These are phyloP conservation scores for Rhynchopsitta pachyrhyncha DNA, from an alignment of 2,113 vertebrate species.

Conservation along the genomic window DNA sequence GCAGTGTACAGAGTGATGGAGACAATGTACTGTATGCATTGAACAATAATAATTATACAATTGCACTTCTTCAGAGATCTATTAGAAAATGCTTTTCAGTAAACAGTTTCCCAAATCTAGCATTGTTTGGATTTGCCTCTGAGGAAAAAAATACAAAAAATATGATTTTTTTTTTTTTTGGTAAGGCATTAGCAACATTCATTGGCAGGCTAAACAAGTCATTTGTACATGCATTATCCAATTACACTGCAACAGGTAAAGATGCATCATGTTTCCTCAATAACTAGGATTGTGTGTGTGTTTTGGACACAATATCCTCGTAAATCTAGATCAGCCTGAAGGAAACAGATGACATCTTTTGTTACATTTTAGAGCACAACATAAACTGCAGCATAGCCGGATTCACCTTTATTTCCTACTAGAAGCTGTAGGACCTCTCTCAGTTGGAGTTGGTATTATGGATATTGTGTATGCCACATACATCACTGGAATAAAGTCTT, in stretches of 20 bases:
- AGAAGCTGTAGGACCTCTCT: constrained; percentile 31
- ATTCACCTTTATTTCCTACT: constrained; percentile 13
- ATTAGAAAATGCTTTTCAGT: constrained; percentile 79
- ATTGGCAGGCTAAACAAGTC: constrained; percentile 84
- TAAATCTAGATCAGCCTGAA: constrained; percentile 52
- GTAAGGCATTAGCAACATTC: constrained; percentile 91
- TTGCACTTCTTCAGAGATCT: constrained; percentile 88
- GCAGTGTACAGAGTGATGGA: constrained; percentile 84
- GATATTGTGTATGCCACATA: not conserved
- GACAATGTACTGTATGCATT: constrained; percentile 77
- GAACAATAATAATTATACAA: constrained; percentile 79
- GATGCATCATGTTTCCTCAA: constrained; percentile 52
- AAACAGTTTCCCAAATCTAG: constrained; percentile 76
- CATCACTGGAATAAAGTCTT: not conserved
- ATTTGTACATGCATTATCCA: constrained; percentile 85
- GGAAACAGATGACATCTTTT: constrained; percentile 44
- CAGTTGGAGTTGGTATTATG: not conserved
- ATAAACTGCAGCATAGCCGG: constrained; percentile 55
- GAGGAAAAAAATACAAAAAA: constrained; percentile 66
- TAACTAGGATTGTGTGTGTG: constrained; percentile 7
- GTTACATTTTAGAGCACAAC: constrained; percentile 57
- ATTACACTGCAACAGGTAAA: constrained; percentile 70
- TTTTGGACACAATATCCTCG: not conserved
- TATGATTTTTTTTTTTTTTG: constrained; percentile 50
- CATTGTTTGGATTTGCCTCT: constrained; percentile 75